These are phyloP conservation scores for Discoglossus pictus DNA, from an alignment of 2,797 vertebrate genomes.

Conservation along the genomic window DNA sequence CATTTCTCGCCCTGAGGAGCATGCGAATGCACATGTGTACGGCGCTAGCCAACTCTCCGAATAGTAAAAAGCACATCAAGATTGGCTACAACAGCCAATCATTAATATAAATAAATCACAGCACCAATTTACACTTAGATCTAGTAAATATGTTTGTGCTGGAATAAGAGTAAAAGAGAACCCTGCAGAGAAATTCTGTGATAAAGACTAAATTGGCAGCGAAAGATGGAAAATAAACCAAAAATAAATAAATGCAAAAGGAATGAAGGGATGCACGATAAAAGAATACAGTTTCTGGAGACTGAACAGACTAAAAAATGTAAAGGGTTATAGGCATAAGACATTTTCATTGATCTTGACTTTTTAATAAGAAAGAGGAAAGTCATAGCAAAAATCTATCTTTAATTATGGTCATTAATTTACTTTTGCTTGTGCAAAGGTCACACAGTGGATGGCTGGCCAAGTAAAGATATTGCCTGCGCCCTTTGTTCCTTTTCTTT, in stretches of 20 bases:
- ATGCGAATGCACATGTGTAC: too few relatives aligned
- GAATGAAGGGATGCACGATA: neutral
- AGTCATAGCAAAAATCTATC: conserved; percentile 20
- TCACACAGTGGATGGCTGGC: neutral
- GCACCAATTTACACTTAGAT: neutral
- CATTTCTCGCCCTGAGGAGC: too few relatives aligned
- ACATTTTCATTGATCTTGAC: conserved; percentile 4
- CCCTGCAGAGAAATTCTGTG: too few relatives aligned
- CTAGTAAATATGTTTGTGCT: conserved; percentile 1
- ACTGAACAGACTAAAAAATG: neutral
- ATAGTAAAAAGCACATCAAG: too few relatives aligned
- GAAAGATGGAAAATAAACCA: neutral
- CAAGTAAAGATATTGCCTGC: conserved; percentile 16
- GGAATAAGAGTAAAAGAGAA: neutral
- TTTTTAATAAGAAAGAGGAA: conserved; percentile 24
- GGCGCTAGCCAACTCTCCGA: too few relatives aligned
- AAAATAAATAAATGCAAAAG: neutral
- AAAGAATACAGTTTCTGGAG: neutral
- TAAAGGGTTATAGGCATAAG: neutral
- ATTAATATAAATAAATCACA: too few relatives aligned
- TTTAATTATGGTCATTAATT: conserved; percentile 44
- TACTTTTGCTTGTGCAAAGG: conserved; percentile 22
- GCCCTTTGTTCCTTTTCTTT: conserved; percentile 12
- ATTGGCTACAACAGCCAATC: too few relatives aligned
- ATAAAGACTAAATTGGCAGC: neutral